Percentiles rank a stretch among this genome's conserved stretches.
Evolutionary conservation across 2,888 invertebrate species (phyloP).

Genomic region (Temnothorax rugatulus): DNA sequence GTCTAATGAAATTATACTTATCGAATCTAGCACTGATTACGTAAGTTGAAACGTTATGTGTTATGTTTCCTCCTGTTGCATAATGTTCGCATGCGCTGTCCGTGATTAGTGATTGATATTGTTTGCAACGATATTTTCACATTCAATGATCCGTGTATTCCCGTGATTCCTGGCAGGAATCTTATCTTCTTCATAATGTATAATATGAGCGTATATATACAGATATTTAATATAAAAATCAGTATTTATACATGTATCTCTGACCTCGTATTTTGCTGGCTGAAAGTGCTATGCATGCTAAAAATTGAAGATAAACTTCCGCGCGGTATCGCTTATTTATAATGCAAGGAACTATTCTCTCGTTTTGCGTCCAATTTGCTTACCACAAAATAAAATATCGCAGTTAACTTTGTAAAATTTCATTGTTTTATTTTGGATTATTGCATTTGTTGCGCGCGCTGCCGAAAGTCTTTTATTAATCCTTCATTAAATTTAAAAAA

Average conservation of each 20-base stretch:
- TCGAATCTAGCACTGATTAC: not conserved
- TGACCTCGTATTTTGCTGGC: conserved; percentile 6
- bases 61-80: not conserved
- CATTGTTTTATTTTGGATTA: not conserved
- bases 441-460: not conserved
- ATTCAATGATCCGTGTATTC: not conserved
- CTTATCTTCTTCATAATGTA: not conserved
- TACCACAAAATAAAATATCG: not conserved
- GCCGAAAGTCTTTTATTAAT: not conserved
- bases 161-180: not conserved
- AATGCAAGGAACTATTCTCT: conserved; percentile 2
- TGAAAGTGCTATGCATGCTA: not conserved
- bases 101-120: conserved; percentile 4
- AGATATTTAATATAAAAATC: not conserved
- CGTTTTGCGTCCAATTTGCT: not conserved
- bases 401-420: not conserved
- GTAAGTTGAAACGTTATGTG: not conserved
- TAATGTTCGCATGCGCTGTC: not conserved
- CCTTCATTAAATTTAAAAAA: not conserved
- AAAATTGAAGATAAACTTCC: conserved; percentile 1
- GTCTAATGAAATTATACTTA: not conserved
- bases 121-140: not conserved
- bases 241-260: not conserved
- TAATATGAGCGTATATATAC: not conserved
- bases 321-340: not conserved